Evolutionary conservation across 2,888 invertebrate species (phyloP).

Genomic region (Tricholauxania praeusta): DNA sequence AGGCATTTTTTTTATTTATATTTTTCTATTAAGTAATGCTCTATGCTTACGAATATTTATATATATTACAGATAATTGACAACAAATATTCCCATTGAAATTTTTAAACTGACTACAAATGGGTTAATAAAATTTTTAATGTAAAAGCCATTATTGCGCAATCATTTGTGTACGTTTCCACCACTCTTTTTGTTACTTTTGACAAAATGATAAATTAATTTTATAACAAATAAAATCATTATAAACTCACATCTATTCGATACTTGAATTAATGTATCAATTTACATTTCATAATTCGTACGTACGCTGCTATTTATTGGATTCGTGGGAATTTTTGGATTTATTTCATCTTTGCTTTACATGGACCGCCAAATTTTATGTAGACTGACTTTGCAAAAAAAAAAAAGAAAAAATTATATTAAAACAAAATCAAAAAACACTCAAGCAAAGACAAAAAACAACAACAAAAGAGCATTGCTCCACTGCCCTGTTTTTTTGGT

Average conservation of each 20-base stretch:
- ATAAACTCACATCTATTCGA: constrained; percentile 1
- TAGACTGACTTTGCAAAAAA: constrained; percentile 16
- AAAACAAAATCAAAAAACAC: constrained; percentile 9
- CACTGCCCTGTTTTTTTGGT: constrained; percentile 19
- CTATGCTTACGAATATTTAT: too few relatives aligned
- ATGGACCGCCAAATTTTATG: background rate
- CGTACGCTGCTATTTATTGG: background rate
- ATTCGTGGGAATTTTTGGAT: constrained; percentile 17
- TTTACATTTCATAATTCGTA: constrained; percentile 9
- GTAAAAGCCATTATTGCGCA: constrained; percentile 5
- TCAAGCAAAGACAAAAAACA: background rate
- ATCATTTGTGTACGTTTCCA: background rate
- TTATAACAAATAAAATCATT: background rate
- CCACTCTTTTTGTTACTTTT: background rate
- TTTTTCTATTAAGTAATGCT: too few relatives aligned
- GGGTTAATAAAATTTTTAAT: too few relatives aligned
- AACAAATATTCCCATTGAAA: too few relatives aligned
- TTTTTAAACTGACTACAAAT: too few relatives aligned
- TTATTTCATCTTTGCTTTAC: background rate
- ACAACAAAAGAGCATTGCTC: constrained; percentile 19
- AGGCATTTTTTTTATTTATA: too few relatives aligned
- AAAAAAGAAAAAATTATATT: background rate
- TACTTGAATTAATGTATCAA: background rate
- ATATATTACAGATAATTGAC: too few relatives aligned
- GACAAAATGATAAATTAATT: constrained; percentile 17